These are phyloP conservation scores for Cariama cristata DNA, from an alignment of 2,113 vertebrate species.

Conservation along the genomic window DNA sequence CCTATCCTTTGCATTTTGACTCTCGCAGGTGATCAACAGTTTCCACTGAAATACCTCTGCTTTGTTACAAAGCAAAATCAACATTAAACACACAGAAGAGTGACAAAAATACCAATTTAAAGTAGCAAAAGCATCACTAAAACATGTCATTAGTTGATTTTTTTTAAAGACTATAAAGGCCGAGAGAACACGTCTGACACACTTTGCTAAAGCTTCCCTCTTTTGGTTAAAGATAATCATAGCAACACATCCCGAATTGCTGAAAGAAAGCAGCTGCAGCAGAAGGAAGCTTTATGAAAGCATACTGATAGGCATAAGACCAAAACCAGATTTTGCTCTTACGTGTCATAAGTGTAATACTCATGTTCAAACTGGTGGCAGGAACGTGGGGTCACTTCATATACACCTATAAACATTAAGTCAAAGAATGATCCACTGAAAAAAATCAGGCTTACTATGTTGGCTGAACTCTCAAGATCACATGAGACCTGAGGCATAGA, in stretches of 20 bases:
- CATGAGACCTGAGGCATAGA: not conserved
- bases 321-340: slow-evolving; percentile 57
- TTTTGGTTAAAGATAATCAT: not conserved
- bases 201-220: not conserved
- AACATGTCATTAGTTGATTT: not conserved
- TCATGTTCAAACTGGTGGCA: slow-evolving; percentile 98
- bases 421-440: not conserved
- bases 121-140: not conserved
- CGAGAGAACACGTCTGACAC: not conserved
- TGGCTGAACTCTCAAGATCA: not conserved
- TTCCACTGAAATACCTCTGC: not conserved
- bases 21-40: not conserved
- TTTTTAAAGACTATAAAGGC: not conserved
- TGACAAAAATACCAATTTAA: not conserved
- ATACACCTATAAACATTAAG: slow-evolving; percentile 83
- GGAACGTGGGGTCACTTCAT: slow-evolving; percentile 97
- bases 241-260: not conserved
- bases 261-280: not conserved
- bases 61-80: not conserved
- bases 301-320: not conserved
- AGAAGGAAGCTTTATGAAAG: not conserved
- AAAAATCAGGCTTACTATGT: not conserved
- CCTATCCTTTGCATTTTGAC: not conserved
- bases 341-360: slow-evolving; percentile 97
- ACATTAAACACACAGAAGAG: not conserved